Evolutionary conservation across 2,888 invertebrate species (phyloP), one percentile per base, ranked within the genome.

Genomic region (Mycalesis mineus): DNA sequence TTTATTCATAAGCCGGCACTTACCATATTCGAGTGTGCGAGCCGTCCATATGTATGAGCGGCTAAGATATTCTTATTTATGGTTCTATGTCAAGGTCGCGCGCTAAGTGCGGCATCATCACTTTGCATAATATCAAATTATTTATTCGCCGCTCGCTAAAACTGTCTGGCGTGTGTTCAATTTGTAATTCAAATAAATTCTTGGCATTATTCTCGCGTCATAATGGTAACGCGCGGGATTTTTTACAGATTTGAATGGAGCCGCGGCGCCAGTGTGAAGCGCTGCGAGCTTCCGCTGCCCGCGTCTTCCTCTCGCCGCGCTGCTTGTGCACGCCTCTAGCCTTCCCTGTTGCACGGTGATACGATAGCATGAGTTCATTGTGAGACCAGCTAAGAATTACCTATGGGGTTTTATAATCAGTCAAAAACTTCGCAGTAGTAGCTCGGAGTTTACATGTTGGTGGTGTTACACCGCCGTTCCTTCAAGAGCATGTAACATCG

Each of bases 91-190:
- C 89, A 89, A 88, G 89, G 89, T 81, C 87, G 80, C 69, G 72
- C 75, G 72, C 75, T 79, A 78, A 82, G 76, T 76, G 80, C 75
- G 80, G 78, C 79, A 82, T 84, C 85, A 82, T 81, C 84, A 74
- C 75, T 88, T 87, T 84, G 88, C 88, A 88, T 88, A 88, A 88
- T 88, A 85, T 85, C 84, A 84, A 87, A 87, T 87, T 87, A 86
- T 84, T 86, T 87, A 87, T 88, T 87, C 87, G 86, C 84, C 72
- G 73, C 80, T 81, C 84, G 82, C 84, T 84, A 80, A 84, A 86
- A 85, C 84, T 75, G 84, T 83, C 82, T 82, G 78, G 73, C 75
- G 78, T 79, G 75, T 71, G 76, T 84, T 78, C 81, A 79, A 87
- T 87, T 88, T 87, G 88, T 84, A 84, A 87, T 89, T 88, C 86